Evolutionary conservation across 2,888 invertebrate species (phyloP), one percentile per base, ranked within the genome.

Genomic region (Lasioglossum calceatum): DNA sequence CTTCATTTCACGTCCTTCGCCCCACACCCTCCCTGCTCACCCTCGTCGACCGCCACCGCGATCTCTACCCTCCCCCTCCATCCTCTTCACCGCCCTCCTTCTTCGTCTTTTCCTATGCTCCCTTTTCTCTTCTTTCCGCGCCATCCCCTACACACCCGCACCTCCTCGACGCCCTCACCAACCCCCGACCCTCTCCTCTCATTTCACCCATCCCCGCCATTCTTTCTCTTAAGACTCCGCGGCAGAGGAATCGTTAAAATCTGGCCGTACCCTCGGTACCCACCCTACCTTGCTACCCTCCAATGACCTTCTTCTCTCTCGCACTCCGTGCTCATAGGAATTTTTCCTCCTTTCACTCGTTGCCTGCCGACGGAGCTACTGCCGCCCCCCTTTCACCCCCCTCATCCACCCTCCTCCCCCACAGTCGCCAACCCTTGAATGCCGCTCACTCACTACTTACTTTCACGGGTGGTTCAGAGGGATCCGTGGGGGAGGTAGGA

Each of bases 1-100:
- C 96, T 96, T 96, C 96, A 96, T 96, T 96, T 96, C 96, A 95
- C 95, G 94, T 95, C 95, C 94, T 94, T 95, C 95, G 93, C 92
- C 92, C 81, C 79, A 36, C 82, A 82, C 94, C 87, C 92, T 93
- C 93, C 91, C 87, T 82, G 81, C 90, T 93, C 89, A 89, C 91
- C 91, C 83, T 83, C 87, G 89, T 87, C 92, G 94, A 90, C 94
- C 92, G 93, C 95, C 93, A 93, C 92, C 95, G 95, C 95, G 95
- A 94, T 95, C 94, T 94, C 95, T 94, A 82, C 76, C 94, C 94
- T 95, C 94, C 94, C 95, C 94, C 94, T 87, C 90, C 70, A 39
- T 70, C 72, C 50, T 80, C 88, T 86, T 86, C 86, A 78, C 87
- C 85, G 74, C 84, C 87, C 86, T 86, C 86, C 82, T 78, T 85